Conservation (phyloP, 2,888 invertebrate species). For the Drosophila multiciliata region DNA sequence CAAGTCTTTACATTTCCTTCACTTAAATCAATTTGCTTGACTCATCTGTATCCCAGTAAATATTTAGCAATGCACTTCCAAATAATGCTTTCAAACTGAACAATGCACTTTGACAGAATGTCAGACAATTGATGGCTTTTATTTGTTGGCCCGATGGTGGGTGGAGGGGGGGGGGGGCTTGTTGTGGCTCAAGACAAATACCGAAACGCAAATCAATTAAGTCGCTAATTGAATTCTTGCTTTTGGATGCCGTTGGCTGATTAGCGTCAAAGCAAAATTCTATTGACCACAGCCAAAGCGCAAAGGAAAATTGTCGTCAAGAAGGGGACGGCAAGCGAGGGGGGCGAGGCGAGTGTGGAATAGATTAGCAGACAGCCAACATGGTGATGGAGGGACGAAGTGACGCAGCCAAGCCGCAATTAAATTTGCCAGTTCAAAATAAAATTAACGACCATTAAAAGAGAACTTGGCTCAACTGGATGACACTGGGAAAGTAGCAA, state of each 20-base stretch:
- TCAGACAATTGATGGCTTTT: slow-evolving; percentile 11
- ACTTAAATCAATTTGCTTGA: background rate
- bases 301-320: slow-evolving; percentile 30
- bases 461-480: slow-evolving; percentile 31
- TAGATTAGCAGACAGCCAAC: slow-evolving; percentile 7
- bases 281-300: slow-evolving; percentile 56
- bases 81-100: slow-evolving; percentile 10
- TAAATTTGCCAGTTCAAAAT: slow-evolving; percentile 65
- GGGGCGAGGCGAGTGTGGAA: background rate
- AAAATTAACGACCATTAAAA: slow-evolving; percentile 66
- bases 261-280: slow-evolving; percentile 63
- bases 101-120: slow-evolving; percentile 37
- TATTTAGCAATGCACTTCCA: slow-evolving; percentile 10
- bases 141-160: background rate
- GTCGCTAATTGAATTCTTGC: slow-evolving; percentile 64
- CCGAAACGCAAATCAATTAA: slow-evolving; percentile 68
- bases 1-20: background rate
- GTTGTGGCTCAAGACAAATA: slow-evolving; percentile 37
- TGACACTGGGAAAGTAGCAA: slow-evolving; percentile 42
- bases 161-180: background rate
- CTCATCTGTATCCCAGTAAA: background rate
- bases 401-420: slow-evolving; percentile 56
- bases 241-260: slow-evolving; percentile 29
- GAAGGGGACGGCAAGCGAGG: background rate
- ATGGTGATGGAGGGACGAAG: background rate